These are phyloP conservation scores for Alviniconcha marisindica DNA, from an alignment of 1,140 invertebrate species.

Conservation along the genomic window DNA sequence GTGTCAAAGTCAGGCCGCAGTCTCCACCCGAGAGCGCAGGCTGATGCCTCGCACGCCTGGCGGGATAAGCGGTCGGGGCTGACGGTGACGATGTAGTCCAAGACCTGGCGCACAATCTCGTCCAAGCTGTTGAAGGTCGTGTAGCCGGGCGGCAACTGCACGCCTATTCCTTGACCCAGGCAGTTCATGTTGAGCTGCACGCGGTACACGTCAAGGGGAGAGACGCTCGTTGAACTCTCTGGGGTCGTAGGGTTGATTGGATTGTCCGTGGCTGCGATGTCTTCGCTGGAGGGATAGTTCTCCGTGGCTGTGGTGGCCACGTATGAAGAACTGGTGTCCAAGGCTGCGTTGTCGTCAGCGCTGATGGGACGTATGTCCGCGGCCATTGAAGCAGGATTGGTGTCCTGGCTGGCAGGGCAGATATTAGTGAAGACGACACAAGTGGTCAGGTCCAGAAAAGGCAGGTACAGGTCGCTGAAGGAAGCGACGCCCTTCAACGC, in stretches of 20 bases:
- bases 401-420: not conserved
- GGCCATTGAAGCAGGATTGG: no score
- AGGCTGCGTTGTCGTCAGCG: no score
- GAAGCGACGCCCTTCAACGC: not conserved
- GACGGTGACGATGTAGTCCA: not conserved
- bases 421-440: not conserved
- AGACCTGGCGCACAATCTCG: not conserved
- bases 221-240: not conserved
- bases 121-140: conserved; percentile 13
- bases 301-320: no score
- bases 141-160: not conserved
- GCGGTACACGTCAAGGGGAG: not conserved
- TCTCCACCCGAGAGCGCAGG: not conserved
- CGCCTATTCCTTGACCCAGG: not conserved
- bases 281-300: no score
- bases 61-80: not conserved
- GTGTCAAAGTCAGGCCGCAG: not conserved
- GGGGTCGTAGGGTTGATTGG: no score
- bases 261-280: no score
- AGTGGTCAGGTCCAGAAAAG: conserved; percentile 9
- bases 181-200: conserved; percentile 24
- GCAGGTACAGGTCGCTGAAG: not conserved
- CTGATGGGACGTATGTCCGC: no score
- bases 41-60: not conserved
- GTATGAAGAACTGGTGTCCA: no score